Percentiles rank a stretch among this genome's conserved stretches.
Evolutionary conservation across 2,888 invertebrate species (phyloP).

Genomic region (Pardosa pseudoannulata): DNA sequence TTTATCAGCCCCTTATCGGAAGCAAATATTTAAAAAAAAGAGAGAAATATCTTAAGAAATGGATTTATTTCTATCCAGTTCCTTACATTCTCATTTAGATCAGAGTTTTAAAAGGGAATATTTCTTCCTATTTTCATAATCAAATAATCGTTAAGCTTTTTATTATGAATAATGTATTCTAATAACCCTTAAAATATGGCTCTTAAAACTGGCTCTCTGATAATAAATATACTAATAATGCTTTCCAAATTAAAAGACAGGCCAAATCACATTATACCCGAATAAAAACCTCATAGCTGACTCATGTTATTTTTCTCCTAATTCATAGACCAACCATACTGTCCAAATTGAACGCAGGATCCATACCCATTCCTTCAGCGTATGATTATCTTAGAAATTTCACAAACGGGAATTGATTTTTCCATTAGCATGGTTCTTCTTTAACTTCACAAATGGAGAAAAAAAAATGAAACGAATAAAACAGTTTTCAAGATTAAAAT

Average conservation of each 20-base stretch:
- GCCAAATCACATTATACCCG: background rate
- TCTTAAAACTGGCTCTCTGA: background rate
- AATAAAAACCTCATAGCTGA: background rate
- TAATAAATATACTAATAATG: background rate
- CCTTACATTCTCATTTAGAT: too few species aligned
- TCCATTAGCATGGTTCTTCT: slow-evolving; percentile 61
- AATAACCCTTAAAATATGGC: background rate
- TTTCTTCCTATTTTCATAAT: background rate
- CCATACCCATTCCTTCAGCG: slow-evolving; percentile 54
- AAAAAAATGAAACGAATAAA: slow-evolving; percentile 50
- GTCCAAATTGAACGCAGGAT: slow-evolving; percentile 53
- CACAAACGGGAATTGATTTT: slow-evolving; percentile 67
- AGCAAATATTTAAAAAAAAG: too few species aligned
- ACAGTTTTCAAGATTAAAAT: slow-evolving; percentile 68
- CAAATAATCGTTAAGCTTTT: background rate
- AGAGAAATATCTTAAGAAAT: too few species aligned
- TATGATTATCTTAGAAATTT: slow-evolving; percentile 64
- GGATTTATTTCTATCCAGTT: too few species aligned
- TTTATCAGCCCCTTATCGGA: too few species aligned
- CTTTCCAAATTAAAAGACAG: background rate
- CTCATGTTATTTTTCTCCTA: background rate
- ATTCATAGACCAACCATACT: background rate
- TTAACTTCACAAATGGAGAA: background rate
- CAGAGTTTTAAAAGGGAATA: too few species aligned
- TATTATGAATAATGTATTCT: background rate